Conservation (phyloP, 2,888 invertebrate genomes). For the Ophion ventricosus region DNA sequence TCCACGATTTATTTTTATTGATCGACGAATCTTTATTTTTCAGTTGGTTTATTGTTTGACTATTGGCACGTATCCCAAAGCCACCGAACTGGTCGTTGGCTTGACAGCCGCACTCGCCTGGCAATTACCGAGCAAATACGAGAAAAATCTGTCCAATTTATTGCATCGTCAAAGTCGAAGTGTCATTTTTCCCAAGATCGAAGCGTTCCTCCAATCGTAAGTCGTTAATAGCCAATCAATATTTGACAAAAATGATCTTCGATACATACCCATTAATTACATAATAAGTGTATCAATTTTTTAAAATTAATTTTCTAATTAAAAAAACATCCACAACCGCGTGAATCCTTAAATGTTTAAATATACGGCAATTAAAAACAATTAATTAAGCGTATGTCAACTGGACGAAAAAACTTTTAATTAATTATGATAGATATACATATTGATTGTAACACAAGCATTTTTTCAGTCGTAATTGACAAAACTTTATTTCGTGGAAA, state of each 20-base stretch:
- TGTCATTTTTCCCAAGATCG: constrained; percentile 86
- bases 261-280: neutral
- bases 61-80: constrained; percentile 84
- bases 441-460: neutral
- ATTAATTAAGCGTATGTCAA: neutral
- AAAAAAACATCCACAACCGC: neutral
- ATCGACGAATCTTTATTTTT: constrained; percentile 47
- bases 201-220: constrained; percentile 87
- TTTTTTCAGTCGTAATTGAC: neutral
- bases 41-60: constrained; percentile 86
- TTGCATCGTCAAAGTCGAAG: constrained; percentile 87
- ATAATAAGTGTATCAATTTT: neutral
- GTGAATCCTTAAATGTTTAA: neutral
- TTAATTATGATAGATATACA: neutral
- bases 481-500: neutral
- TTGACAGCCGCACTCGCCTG: constrained; percentile 91
- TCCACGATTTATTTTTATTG: neutral
- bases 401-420: neutral
- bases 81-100: constrained; percentile 88
- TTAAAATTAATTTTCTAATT: neutral
- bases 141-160: constrained; percentile 75
- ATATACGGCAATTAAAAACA: neutral
- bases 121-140: constrained; percentile 86
- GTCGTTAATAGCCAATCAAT: constrained; percentile 69
- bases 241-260: neutral